These are phyloP conservation scores for Triplophysa rosa DNA, from an alignment of 2,113 vertebrate species.

Conservation along the genomic window DNA sequence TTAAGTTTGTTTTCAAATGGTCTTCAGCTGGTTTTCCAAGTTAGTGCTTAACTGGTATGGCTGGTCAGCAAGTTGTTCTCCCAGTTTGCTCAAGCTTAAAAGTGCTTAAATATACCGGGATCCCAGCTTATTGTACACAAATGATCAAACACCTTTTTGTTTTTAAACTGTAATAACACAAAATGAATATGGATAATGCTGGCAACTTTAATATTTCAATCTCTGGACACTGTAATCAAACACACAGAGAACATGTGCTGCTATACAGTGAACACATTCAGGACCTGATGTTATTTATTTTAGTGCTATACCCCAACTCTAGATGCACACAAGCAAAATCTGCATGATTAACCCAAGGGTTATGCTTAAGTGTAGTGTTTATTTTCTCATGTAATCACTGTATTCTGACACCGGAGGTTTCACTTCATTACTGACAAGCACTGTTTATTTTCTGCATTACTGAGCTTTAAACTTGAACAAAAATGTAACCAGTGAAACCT, in stretches of 20 bases:
- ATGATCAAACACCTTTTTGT: too few relatives aligned
- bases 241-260: not conserved
- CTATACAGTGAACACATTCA: not conserved
- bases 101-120: too few relatives aligned
- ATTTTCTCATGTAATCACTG: not conserved
- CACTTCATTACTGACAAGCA: constrained; percentile 16
- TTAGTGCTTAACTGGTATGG: too few relatives aligned
- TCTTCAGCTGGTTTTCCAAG: too few relatives aligned
- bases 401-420: not conserved
- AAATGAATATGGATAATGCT: not conserved
- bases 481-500: not conserved
- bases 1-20: too few relatives aligned
- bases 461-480: constrained; percentile 23
- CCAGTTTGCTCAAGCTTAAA: too few relatives aligned
- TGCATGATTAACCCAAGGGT: not conserved
- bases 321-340: constrained; percentile 4
- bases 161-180: too few relatives aligned
- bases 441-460: constrained; percentile 36
- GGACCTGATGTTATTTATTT: not conserved
- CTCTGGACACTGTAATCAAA: not conserved
- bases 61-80: too few relatives aligned
- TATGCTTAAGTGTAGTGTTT: not conserved
- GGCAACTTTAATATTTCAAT: too few relatives aligned
- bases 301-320: not conserved
- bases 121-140: too few relatives aligned